Evolutionary conservation across 2,888 invertebrate genomes (phyloP).

Genomic region (Chouioia cunea): DNA sequence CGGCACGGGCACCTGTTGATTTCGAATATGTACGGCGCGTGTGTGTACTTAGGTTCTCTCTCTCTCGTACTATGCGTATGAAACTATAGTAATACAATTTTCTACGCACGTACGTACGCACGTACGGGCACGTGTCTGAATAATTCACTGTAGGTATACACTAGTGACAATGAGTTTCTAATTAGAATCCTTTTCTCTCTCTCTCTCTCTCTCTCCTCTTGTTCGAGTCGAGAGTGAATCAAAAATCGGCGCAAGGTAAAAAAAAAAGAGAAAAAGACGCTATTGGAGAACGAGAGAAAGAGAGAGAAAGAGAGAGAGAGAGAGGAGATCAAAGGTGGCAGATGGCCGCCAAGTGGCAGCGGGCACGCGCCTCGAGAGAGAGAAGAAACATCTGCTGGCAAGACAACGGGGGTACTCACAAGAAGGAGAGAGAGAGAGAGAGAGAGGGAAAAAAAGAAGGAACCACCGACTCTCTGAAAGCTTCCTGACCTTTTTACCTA

Average conservation of each 20-base stretch:
- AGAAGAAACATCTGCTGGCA: slow-evolving; percentile 63
- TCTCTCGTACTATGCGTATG: not conserved
- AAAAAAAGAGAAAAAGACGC: slow-evolving; percentile 28
- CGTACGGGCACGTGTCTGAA: too few relatives aligned
- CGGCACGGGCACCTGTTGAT: slow-evolving; percentile 30
- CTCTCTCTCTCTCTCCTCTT: too few relatives aligned
- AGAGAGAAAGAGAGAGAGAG: slow-evolving; percentile 38
- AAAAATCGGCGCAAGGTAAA: slow-evolving; percentile 1
- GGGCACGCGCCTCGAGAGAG: slow-evolving; percentile 65
- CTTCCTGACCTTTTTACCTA: slow-evolving; percentile 45
- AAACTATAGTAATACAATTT: not conserved
- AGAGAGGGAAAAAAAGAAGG: slow-evolving; percentile 10
- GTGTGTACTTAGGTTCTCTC: slow-evolving; percentile 10
- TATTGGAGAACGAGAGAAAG: slow-evolving; percentile 12
- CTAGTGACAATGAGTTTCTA: slow-evolving; percentile 2
- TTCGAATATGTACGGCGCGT: slow-evolving; percentile 20
- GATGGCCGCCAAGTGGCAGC: slow-evolving; percentile 68
- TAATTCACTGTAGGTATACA: too few relatives aligned
- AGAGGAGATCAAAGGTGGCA: slow-evolving; percentile 55
- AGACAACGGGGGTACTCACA: slow-evolving; percentile 28
- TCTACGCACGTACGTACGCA: too few relatives aligned
- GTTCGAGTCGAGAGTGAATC: slow-evolving; percentile 40
- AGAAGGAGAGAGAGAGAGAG: slow-evolving; percentile 15
- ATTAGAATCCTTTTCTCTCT: too few relatives aligned
- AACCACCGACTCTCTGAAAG: slow-evolving; percentile 21